phyloP scores from a whole-genome alignment of 2,888 invertebrate genomes.

The Rhopalosiphum nymphaeae region DNA sequence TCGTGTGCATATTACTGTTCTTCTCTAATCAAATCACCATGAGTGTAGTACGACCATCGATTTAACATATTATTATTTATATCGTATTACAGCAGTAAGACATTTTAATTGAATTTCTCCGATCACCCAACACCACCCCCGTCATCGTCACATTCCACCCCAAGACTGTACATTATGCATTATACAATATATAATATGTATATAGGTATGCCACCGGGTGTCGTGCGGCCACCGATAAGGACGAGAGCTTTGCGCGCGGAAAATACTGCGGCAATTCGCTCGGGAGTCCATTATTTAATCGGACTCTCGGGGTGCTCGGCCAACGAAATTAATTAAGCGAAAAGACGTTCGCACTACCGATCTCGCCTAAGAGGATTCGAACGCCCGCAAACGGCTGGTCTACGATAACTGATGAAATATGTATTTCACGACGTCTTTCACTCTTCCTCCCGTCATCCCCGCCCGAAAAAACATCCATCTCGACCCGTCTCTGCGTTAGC shows the following conservation, averaged over 20 bases:
- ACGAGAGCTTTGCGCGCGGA: not conserved
- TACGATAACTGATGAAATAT: slow-evolving; percentile 12
- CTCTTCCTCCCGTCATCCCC: not conserved
- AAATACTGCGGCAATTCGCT: not conserved
- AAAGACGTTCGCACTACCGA: not conserved
- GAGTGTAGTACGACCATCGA: not conserved
- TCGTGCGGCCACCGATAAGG: not conserved
- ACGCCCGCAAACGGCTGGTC: not conserved
- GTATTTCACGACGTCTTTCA: not conserved
- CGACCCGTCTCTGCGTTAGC: not conserved
- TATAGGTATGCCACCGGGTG: not conserved
- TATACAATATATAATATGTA: not conserved
- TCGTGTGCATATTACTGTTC: not conserved
- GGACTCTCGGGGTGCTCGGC: not conserved
- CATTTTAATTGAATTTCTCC: not conserved
- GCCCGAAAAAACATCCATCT: not conserved
- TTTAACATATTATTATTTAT: not conserved
- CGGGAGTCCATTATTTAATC: slow-evolving; percentile 20
- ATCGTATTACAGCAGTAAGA: not conserved
- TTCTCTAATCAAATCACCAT: not conserved
- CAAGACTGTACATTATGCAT: not conserved
- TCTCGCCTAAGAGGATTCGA: not conserved
- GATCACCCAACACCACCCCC: not conserved
- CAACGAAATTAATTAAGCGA: slow-evolving; percentile 12
- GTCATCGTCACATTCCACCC: not conserved